phyloP scores from a whole-genome alignment of 2,113 vertebrate species.

The Phalacrocorax pelagicus region DNA sequence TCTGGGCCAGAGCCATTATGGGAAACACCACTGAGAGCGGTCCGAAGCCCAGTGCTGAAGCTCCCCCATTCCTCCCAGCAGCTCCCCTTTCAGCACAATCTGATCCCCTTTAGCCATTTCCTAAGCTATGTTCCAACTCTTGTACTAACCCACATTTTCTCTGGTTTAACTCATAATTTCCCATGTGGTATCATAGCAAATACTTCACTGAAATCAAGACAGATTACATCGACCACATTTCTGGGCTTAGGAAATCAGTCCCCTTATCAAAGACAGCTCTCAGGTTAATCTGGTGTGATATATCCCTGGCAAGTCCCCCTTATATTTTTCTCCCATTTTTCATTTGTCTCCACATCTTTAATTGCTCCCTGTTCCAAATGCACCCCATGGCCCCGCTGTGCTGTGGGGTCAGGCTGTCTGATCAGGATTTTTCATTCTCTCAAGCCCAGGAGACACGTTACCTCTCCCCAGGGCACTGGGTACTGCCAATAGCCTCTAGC shows the following conservation, averaged over 20 bases:
- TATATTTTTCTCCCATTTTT: conserved; percentile 3
- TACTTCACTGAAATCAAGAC: conserved; percentile 53
- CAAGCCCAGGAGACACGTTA: fast-evolving
- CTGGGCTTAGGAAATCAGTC: conserved; percentile 44
- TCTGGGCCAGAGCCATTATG: not conserved
- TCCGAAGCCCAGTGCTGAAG: not conserved
- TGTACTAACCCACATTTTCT: conserved; percentile 61
- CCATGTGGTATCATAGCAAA: conserved; percentile 58
- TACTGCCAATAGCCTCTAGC: not conserved
- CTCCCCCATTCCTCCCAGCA: not conserved
- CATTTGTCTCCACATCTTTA: not conserved
- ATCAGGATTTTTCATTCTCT: not conserved
- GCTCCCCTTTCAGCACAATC: conserved; percentile 43
- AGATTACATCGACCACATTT: conserved; percentile 47
- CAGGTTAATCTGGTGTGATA: conserved; percentile 41
- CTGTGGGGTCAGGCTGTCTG: not conserved
- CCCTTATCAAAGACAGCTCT: conserved; percentile 42
- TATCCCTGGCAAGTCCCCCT: not conserved
- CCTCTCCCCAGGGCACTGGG: not conserved
- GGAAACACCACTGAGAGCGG: not conserved
- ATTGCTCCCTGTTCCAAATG: not conserved
- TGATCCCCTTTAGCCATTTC: conserved; percentile 51
- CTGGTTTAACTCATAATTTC: conserved; percentile 69
- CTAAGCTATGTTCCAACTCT: conserved; percentile 32
- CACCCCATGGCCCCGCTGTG: fast-evolving